Evolutionary conservation across 53 echinoderm and acorn worm genomes (phyloP).

Genomic region (Arbacia lixula): DNA sequence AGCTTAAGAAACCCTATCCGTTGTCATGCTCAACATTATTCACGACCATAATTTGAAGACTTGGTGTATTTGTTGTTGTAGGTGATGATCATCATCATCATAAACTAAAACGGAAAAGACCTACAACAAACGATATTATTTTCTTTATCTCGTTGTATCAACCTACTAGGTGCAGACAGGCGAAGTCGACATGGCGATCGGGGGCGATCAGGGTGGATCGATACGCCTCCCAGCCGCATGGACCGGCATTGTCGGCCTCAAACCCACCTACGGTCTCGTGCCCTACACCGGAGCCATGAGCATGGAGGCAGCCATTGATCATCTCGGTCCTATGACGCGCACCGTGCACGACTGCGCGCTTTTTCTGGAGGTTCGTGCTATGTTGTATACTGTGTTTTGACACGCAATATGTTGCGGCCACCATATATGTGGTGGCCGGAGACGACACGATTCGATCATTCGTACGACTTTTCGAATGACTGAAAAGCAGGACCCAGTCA

Average conservation of each 20-base stretch:
- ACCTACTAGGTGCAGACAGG: slow-evolving; percentile 37
- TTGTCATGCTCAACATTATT: no score
- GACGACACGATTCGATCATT: no score
- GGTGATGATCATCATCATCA: no score
- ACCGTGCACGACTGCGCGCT: slow-evolving; percentile 77
- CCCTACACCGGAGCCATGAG: slow-evolving; percentile 80
- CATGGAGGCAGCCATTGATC: slow-evolving; percentile 63
- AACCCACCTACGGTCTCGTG: slow-evolving; percentile 77
- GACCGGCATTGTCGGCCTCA: slow-evolving; percentile 75
- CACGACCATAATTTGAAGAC: no score
- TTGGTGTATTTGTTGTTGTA: no score
- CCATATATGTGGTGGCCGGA: background rate
- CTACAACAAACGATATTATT: no score
- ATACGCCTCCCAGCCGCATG: slow-evolving; percentile 67
- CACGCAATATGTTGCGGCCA: background rate
- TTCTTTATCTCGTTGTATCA: no score
- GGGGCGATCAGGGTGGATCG: slow-evolving; percentile 85
- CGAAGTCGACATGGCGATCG: slow-evolving; percentile 80
- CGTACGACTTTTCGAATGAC: no score
- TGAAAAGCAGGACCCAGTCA: no score
- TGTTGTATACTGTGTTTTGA: background rate
- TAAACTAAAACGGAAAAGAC: no score
- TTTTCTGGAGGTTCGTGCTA: slow-evolving; percentile 61
- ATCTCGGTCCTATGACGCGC: slow-evolving; percentile 73
- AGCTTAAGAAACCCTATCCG: no score